phyloP scores from a whole-genome alignment of 2,888 invertebrate genomes.

The Caenorhabditis doughertyi region DNA sequence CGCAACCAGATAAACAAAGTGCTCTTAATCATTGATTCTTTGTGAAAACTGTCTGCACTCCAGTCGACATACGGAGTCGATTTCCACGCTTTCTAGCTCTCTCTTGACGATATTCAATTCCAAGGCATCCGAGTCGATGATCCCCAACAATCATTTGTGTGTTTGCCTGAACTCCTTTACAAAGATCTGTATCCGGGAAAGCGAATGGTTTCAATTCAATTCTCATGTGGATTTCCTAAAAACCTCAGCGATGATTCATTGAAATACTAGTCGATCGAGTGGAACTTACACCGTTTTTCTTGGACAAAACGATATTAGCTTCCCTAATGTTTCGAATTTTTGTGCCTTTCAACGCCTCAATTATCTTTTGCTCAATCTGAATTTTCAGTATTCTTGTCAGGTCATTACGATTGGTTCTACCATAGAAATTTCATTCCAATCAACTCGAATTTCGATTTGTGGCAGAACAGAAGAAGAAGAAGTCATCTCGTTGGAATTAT shows the following conservation, averaged over 20 bases:
- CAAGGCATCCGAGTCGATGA: slow-evolving; percentile 17
- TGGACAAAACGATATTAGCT: slow-evolving; percentile 23
- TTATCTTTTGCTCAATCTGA: slow-evolving; percentile 34
- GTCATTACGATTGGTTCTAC: not conserved
- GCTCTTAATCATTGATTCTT: slow-evolving; percentile 35
- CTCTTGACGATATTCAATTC: slow-evolving; percentile 38
- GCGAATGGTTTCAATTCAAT: slow-evolving; percentile 47
- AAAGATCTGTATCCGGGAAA: slow-evolving; percentile 38
- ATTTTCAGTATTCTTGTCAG: not conserved
- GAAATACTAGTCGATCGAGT: not conserved
- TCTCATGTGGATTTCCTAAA: slow-evolving; percentile 42
- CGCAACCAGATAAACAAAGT: slow-evolving; percentile 29
- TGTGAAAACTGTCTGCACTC: slow-evolving; percentile 41
- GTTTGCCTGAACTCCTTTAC: slow-evolving; percentile 40
- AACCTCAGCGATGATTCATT: not conserved
- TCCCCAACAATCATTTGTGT: slow-evolving; percentile 17
- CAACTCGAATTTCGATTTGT: slow-evolving; percentile 37
- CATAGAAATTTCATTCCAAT: slow-evolving; percentile 44
- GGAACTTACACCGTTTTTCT: slow-evolving; percentile 26
- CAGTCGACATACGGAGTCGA: slow-evolving; percentile 26
- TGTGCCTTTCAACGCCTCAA: slow-evolving; percentile 28
- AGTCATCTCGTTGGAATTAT: slow-evolving; percentile 20
- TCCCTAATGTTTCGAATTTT: slow-evolving; percentile 31
- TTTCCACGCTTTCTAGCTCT: slow-evolving; percentile 26
- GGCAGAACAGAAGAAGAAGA: slow-evolving; percentile 13